A percentile compares a stretch with the other conserved stretches of the same genome.
These are phyloP conservation scores for Ochropleura leucogaster DNA, from an alignment of 2,888 invertebrate species.

Conservation along the genomic window DNA sequence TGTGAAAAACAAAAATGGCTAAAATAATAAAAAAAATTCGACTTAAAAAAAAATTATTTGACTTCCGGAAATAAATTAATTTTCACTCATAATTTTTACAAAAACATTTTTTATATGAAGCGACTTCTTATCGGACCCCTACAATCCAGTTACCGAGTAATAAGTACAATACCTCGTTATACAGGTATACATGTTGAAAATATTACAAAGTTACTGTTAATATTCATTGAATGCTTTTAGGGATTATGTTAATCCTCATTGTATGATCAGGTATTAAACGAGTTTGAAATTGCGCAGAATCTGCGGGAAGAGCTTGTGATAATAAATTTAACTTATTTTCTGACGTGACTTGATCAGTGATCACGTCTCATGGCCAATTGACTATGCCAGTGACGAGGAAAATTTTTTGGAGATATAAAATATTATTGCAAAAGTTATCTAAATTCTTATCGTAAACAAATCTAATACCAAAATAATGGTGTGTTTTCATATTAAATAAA, in stretches of 20 bases:
- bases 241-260: slow-evolving; percentile 59
- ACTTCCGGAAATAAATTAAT: too few species aligned
- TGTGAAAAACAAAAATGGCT: too few species aligned
- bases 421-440: background rate
- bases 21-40: too few species aligned
- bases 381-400: slow-evolving; percentile 18
- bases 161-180: background rate
- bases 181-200: slow-evolving; percentile 9
- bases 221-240: slow-evolving; percentile 36
- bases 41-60: too few species aligned
- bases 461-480: background rate
- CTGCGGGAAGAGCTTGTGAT: slow-evolving; percentile 20
- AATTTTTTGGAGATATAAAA: slow-evolving; percentile 1
- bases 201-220: slow-evolving; percentile 33
- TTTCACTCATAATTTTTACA: too few species aligned
- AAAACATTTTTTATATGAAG: background rate
- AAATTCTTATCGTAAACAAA: background rate
- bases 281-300: slow-evolving; percentile 37
- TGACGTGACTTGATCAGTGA: slow-evolving; percentile 45
- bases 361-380: slow-evolving; percentile 30
- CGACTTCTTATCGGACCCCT: background rate
- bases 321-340: slow-evolving; percentile 44
- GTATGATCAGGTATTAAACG: slow-evolving; percentile 57
- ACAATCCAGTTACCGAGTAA: background rate
- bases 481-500: background rate